These are phyloP conservation scores for Cairina moschata DNA, from an alignment of 2,113 vertebrate species.

Conservation along the genomic window DNA sequence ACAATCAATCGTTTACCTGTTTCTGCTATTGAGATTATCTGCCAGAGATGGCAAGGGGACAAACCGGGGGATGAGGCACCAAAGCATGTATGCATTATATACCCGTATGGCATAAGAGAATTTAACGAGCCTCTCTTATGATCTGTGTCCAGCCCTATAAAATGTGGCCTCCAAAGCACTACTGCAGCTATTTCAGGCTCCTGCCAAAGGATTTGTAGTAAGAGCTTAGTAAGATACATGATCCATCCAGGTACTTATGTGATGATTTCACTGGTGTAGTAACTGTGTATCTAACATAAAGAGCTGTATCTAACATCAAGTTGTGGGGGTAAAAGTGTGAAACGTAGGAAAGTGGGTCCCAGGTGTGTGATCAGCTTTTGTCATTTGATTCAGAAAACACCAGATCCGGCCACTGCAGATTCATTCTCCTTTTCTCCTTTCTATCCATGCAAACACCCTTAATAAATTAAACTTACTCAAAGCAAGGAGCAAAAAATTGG, in stretches of 20 bases:
- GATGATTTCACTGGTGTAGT: background rate
- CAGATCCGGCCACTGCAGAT: background rate
- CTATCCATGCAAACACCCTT: background rate
- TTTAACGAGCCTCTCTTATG: background rate
- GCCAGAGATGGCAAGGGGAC: background rate
- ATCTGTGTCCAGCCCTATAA: background rate
- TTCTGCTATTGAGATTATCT: background rate
- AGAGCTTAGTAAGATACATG: background rate
- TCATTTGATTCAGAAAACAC: background rate
- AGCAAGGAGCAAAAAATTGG: background rate
- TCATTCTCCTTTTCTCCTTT: background rate
- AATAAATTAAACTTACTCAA: background rate
- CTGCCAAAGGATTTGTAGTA: background rate
- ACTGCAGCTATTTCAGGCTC: background rate
- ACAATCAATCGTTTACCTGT: background rate
- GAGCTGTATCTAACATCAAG: background rate
- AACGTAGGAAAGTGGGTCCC: background rate
- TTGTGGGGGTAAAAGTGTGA: background rate
- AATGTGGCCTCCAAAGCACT: background rate
- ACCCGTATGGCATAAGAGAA: background rate
- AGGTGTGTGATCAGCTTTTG: background rate
- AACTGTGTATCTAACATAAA: background rate
- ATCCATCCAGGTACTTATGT: background rate
- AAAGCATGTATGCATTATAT: fast-evolving
- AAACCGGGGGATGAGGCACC: background rate